Conservation (phyloP, 1,140 invertebrate species). For the Phortica variegata region DNA sequence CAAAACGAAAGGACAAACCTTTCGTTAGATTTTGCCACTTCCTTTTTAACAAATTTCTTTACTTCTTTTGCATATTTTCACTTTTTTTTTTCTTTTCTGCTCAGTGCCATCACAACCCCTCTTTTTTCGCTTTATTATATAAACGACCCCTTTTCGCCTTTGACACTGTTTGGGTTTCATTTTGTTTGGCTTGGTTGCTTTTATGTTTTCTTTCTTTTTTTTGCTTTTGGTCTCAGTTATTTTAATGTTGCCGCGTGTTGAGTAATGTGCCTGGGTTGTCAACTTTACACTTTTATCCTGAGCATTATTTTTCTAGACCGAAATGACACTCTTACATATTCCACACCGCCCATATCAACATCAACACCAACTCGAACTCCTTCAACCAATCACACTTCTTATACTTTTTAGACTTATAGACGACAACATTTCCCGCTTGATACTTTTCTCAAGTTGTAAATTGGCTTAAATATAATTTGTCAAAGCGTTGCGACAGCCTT, state of each 20-base stretch:
- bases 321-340: background rate
- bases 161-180: too few species aligned
- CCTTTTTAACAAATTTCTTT: too few species aligned
- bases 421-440: conserved; percentile 17
- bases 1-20: conserved; percentile 22
- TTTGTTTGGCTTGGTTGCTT: too few species aligned
- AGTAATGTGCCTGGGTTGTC: conserved; percentile 53
- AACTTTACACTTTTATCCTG: conserved; percentile 54
- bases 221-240: too few species aligned
- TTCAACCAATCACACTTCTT: background rate
- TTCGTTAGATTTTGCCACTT: too few species aligned
- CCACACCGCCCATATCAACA: conserved; percentile 16
- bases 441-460: conserved; percentile 55
- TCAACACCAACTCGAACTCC: conserved; percentile 6
- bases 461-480: conserved; percentile 57
- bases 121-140: too few species aligned
- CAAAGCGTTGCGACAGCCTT: conserved; percentile 52
- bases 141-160: too few species aligned
- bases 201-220: too few species aligned
- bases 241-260: conserved; percentile 45
- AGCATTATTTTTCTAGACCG: conserved; percentile 48
- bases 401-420: too few species aligned
- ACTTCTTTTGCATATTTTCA: conserved; percentile 26
- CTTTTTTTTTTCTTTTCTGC: too few species aligned
- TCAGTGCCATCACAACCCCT: too few species aligned